A percentile compares a stretch with the other conserved stretches of the same genome.
Conservation (phyloP, 2,888 invertebrate genomes). For the Macaria notata region DNA sequence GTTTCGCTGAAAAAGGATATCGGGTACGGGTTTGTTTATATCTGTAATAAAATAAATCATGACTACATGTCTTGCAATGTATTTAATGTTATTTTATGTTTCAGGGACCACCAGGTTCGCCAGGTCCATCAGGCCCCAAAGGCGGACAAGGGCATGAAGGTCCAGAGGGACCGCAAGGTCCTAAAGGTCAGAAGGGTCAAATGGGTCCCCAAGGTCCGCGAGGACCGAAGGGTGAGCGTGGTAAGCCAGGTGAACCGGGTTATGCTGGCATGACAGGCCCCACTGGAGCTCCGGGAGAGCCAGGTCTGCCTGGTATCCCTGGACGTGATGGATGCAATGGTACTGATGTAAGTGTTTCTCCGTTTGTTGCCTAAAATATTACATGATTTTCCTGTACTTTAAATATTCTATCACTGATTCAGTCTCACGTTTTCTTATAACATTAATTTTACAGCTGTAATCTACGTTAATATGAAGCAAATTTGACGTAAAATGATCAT, state of each 20-base stretch:
- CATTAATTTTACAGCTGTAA: too few relatives aligned
- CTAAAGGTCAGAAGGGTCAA: slow-evolving; percentile 95
- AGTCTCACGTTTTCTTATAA: too few relatives aligned
- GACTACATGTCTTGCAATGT: background rate
- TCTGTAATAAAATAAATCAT: background rate
- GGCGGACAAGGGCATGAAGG: slow-evolving; percentile 92
- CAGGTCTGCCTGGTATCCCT: slow-evolving; percentile 89
- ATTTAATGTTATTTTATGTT: slow-evolving; percentile 12
- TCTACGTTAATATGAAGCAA: too few relatives aligned
- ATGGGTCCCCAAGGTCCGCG: slow-evolving; percentile 90
- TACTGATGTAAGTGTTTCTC: slow-evolving; percentile 87
- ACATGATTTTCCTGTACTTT: too few relatives aligned
- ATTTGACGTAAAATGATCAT: too few relatives aligned
- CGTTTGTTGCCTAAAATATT: too few relatives aligned
- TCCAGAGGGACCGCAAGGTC: slow-evolving; percentile 91
- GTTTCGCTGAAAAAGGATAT: slow-evolving; percentile 93
- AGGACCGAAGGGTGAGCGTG: slow-evolving; percentile 93
- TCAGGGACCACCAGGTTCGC: slow-evolving; percentile 88
- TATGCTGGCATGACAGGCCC: slow-evolving; percentile 92
- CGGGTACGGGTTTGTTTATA: slow-evolving; percentile 76
- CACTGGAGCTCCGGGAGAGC: slow-evolving; percentile 86
- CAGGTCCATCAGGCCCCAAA: slow-evolving; percentile 87
- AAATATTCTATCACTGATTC: too few relatives aligned
- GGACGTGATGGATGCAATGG: slow-evolving; percentile 98
- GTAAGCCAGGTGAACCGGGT: slow-evolving; percentile 93